Base-by-base conservation (phyloP, 1,140 invertebrate genomes). In the Eurosta solidaginis region DNA sequence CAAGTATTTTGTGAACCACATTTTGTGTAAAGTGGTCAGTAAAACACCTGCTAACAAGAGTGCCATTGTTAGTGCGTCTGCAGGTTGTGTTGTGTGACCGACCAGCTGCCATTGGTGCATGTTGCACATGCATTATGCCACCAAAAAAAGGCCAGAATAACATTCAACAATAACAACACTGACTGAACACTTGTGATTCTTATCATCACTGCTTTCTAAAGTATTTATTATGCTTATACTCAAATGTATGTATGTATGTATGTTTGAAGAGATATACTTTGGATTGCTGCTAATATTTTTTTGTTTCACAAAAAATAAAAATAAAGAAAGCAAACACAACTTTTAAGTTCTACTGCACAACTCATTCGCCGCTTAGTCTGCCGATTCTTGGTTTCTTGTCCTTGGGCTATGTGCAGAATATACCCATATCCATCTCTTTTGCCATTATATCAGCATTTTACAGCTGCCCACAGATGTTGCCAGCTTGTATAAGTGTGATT, bases 51-150 rank as follows among this genome's bases (percentile, higher is more conserved):
- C 59, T 68, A 17, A 4, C 49, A 0, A 29, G 22, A 42, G n/a
- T 36, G 59, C 12, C 59, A 40, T 68, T 22, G 20, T 2, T 10
- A 20, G 59, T 12, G 33, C 59, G 17, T 68, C 33, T 68, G 33
- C 33, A 20, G 59, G 33, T 12, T 20, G 59, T 68, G 33, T 68
- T n/a, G n/a, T n/a, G n/a, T n/a, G n/a, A n/a, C n/a, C n/a, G 59
- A 36, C 59, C 59, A 68, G 59, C 59, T 68, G 59, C 59, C 59
- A 68, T 22, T 68, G 20, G 59, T 68, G 59, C 59, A 40, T 20
- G 33, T 10, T 68, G 59, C 59, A 68, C 59, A 68, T 68, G 33
- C 59, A 20, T 40, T 22, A 68, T 40, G 33, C 59, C 59, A 40
- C 33, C 59, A 68, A 68, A 68, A 68, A n/a, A n/a, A n/a, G 33